These are phyloP conservation scores for Andrena minutula DNA, from an alignment of 2,888 invertebrate genomes.

Conservation along the genomic window DNA sequence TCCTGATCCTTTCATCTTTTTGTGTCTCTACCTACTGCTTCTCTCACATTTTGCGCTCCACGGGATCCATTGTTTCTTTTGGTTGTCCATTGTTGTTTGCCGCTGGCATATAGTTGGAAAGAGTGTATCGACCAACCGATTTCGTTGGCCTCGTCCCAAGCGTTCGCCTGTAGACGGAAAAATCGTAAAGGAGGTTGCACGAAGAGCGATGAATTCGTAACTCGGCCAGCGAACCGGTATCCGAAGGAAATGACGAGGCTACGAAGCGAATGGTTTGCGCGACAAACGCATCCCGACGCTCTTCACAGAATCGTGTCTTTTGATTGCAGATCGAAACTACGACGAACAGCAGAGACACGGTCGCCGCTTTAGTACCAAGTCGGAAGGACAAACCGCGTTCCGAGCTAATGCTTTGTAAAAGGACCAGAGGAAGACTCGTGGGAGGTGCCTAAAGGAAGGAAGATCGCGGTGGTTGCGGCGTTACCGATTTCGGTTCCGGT, in stretches of 20 bases:
- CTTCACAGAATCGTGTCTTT: slow-evolving; percentile 39
- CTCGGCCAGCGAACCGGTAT: background rate
- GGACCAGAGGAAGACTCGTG: slow-evolving; percentile 33
- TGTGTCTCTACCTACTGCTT: background rate
- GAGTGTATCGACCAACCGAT: background rate
- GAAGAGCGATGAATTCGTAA: background rate
- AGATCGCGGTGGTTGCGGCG: background rate
- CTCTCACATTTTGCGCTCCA: too few relatives aligned
- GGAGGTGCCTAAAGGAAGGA: slow-evolving; percentile 2
- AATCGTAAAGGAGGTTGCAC: background rate
- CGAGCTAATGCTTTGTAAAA: slow-evolving; percentile 10
- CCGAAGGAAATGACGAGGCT: background rate
- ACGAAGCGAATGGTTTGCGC: background rate
- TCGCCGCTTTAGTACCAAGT: slow-evolving; percentile 40
- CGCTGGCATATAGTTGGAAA: background rate
- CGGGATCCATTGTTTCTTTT: background rate
- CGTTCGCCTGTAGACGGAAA: background rate
- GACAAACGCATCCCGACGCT: background rate
- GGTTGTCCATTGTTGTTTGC: background rate
- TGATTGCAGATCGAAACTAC: slow-evolving; percentile 64
- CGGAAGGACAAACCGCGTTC: slow-evolving; percentile 24
- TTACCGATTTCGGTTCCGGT: too few relatives aligned
- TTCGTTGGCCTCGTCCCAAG: background rate
- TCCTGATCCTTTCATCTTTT: background rate
- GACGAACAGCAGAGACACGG: slow-evolving; percentile 49